Percentiles rank a stretch among this genome's conserved stretches.
Conservation (phyloP, 1,140 invertebrate species). For the Drosophila parabipectinata region DNA sequence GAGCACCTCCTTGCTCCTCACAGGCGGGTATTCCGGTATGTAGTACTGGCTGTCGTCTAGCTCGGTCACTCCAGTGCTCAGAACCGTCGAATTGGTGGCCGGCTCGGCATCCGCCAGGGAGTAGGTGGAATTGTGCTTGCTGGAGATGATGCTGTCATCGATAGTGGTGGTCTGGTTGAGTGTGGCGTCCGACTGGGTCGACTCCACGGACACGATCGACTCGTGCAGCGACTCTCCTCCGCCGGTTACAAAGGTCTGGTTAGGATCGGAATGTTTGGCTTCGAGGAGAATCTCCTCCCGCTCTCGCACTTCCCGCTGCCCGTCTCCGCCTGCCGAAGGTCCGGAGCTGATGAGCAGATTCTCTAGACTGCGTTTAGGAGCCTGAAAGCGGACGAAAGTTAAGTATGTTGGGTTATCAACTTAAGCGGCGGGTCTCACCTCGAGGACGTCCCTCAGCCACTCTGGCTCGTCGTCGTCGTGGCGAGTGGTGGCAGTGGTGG, state of each 20-base stretch:
- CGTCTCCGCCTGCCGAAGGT: slow-evolving; percentile 12
- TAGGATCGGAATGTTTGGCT: slow-evolving; percentile 71
- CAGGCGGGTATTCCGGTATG: slow-evolving; percentile 83
- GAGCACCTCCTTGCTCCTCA: slow-evolving; percentile 82
- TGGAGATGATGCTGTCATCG: slow-evolving; percentile 83
- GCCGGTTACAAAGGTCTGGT: slow-evolving; percentile 66
- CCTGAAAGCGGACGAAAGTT: slow-evolving; percentile 23
- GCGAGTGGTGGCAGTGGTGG: slow-evolving; percentile 76
- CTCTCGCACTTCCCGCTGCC: slow-evolving; percentile 28
- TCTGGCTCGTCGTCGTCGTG: slow-evolving; percentile 85
- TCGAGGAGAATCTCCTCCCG: slow-evolving; percentile 53
- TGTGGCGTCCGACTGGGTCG: slow-evolving; percentile 78
- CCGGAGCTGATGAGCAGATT: slow-evolving; percentile 71
- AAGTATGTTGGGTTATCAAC: neutral
- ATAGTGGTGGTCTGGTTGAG: slow-evolving; percentile 81
- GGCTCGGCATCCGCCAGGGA: slow-evolving; percentile 73
- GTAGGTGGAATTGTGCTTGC: slow-evolving; percentile 81
- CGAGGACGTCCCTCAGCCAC: slow-evolving; percentile 86
- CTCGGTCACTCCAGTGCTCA: slow-evolving; percentile 64
- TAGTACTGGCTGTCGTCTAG: slow-evolving; percentile 81
- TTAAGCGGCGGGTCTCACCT: slow-evolving; percentile 33
- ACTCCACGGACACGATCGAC: slow-evolving; percentile 82
- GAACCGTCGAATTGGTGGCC: slow-evolving; percentile 58
- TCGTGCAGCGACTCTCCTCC: slow-evolving; percentile 74
- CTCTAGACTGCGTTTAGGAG: slow-evolving; percentile 84